These are phyloP conservation scores for Neomorphus geoffroyi DNA, from an alignment of 2,797 vertebrate species.

Conservation along the genomic window DNA sequence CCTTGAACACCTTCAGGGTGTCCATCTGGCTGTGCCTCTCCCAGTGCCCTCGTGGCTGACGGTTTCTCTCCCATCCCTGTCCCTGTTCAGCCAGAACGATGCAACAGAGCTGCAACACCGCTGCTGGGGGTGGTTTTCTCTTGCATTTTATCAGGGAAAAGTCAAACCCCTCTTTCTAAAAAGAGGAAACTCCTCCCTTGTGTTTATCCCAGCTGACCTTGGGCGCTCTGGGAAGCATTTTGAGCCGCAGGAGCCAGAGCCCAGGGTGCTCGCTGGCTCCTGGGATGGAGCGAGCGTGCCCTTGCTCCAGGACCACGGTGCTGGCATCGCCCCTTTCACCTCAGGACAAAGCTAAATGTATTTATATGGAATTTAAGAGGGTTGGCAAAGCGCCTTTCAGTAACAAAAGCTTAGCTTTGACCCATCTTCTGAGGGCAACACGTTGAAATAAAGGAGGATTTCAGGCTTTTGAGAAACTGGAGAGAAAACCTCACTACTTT, in stretches of 20 bases:
- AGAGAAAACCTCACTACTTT: background rate
- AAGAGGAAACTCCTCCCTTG: background rate
- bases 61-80: background rate
- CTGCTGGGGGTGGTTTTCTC: background rate
- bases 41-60: accelerated
- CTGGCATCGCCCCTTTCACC: background rate
- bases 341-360: background rate
- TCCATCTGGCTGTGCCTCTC: background rate
- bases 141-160: background rate
- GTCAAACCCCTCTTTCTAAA: conserved; percentile 2
- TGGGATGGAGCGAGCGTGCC: background rate
- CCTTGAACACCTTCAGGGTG: too few species aligned
- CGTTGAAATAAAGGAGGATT: conserved; percentile 10
- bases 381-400: background rate
- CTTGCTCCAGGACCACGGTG: background rate
- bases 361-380: background rate
- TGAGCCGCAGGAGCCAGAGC: background rate
- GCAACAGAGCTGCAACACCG: accelerated
- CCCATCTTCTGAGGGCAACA: background rate
- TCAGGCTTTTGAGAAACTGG: conserved; percentile 14
- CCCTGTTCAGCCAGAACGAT: accelerated
- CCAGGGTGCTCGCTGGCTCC: background rate
- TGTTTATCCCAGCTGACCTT: conserved; percentile 41
- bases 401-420: background rate
- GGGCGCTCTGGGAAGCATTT: background rate